These are phyloP conservation scores for Pterocles gutturalis DNA, from an alignment of 2,113 vertebrate species.

Conservation along the genomic window DNA sequence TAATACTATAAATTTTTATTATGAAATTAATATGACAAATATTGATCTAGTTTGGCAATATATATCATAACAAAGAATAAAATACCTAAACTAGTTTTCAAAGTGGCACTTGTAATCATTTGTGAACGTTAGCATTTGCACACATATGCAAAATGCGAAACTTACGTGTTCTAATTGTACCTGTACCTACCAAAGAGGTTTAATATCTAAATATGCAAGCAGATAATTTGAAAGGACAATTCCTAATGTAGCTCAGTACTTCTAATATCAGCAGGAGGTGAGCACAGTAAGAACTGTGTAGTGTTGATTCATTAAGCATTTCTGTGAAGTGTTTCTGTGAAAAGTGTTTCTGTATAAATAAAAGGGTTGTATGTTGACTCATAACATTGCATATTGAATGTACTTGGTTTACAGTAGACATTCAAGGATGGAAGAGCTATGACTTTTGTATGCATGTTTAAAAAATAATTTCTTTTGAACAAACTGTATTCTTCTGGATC, in stretches of 20 bases:
- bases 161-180: not conserved
- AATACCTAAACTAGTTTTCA: not conserved
- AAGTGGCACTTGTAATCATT: not conserved
- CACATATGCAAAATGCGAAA: not conserved
- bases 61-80: not conserved
- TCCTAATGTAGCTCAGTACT: not conserved
- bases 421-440: not conserved
- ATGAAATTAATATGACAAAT: not conserved
- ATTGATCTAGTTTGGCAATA: not conserved
- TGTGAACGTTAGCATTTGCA: not conserved
- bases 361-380: not conserved
- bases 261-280: not conserved
- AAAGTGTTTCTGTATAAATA: not conserved
- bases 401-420: not conserved
- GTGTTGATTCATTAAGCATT: not conserved
- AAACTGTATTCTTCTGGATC: not conserved
- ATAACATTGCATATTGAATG: not conserved
- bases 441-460: not conserved
- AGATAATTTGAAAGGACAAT: not conserved
- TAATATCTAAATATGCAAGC: not conserved
- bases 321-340: not conserved
- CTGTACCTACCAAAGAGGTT: not conserved
- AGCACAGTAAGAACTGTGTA: not conserved
- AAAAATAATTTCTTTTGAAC: not conserved
- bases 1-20: not conserved